Base-by-base conservation (phyloP, 1,140 invertebrate species). In the Drosophila pallidifrons region DNA sequence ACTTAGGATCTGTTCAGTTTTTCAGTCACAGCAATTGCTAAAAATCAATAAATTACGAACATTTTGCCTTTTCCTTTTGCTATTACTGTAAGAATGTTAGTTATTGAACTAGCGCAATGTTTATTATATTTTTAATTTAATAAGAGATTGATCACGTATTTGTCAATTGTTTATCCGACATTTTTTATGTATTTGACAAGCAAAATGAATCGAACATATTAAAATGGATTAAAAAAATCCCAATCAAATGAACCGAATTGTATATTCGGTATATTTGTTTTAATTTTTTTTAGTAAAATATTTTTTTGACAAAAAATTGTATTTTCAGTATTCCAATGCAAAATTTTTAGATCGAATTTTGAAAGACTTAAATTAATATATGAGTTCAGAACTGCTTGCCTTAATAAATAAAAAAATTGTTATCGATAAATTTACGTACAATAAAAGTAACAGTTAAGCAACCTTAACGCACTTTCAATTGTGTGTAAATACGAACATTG, bases 41-140 rank as follows among this genome's bases (percentile, higher is more conserved):
- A 74, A 61, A 74, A 74, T 74, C 71, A 61, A 74, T 74, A 69
- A 55, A 47, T 16, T 47, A 74, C 71, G 35, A 55, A 49, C 30
- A 61, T 16, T 55, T 70, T 54, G 5, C 20, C 25, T 57, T 41
- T 45, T 41, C 8, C 20, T 25, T 41, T 55, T 4, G 6, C 11
- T 32, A 43, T 25, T 52, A 45, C 7, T 59, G 4, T 52, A 35
- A 58, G 10, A 3, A 2, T 11, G 11, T 32, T 57, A 16, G 15
- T n/a, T 35, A 60, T 20, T 69, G 46, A 25, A 15, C 15, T 30
- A 8, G 8, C 58, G 20, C 38, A 59, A 60, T 46, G 30, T 58
- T 16, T 8, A 11, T 28, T 13, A 15, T 10, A 5, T 11, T 10
- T 35, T 2, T 55, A 46, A 55, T 54, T 61, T 74, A 3, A 16